Base-by-base conservation (phyloP, 2,888 invertebrate genomes). In the Heliconius aoede region DNA sequence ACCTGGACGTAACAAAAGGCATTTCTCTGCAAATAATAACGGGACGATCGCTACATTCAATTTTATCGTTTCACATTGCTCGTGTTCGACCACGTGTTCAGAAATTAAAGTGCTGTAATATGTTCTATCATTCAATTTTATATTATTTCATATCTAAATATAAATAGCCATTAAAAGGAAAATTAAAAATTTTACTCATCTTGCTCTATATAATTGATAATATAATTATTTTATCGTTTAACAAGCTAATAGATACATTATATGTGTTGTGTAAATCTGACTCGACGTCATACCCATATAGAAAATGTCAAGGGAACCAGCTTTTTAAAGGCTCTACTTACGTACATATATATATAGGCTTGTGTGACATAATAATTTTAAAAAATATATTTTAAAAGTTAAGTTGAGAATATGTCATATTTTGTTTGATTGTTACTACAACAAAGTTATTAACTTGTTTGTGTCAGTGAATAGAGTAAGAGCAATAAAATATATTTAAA, bases 1-100 rank as follows among this genome's bases (percentile, higher is more conserved):
- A 81, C 76, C 80, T 77, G 81, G 80, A 77, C 77, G 76, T 61
- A 76, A 72, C 76, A 73, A 77, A 76, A 76, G 75, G 78, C 80
- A 81, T 78, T 79, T 80, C 80, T 76, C 76, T 69, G 75, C 80
- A 79, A 79, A 80, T 79, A 80, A 79, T 81, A 80, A 79, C 82
- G 80, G 81, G 73, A 74, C 64, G 51, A 72, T 60, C 76, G 80
- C 73, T 62, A 67, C 79, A 79, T 80, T 74, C 80, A 73, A 79
- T 72, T 61, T 60, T 58, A 73, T 67, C 51, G 67, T 51, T 72
- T 76, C n/a, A 30, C n/a, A 30, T 69, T 69, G 13, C 28, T 30
- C 55, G 13, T 55, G 55, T 11, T 30, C n/a, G 30, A 69, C 30
- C 60, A n/a, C 30, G 46, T 69, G 30, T 55, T 51, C 5, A 30